These are phyloP conservation scores for Meteorus sp. DNA, from an alignment of 1,140 invertebrate species.

Conservation along the genomic window DNA sequence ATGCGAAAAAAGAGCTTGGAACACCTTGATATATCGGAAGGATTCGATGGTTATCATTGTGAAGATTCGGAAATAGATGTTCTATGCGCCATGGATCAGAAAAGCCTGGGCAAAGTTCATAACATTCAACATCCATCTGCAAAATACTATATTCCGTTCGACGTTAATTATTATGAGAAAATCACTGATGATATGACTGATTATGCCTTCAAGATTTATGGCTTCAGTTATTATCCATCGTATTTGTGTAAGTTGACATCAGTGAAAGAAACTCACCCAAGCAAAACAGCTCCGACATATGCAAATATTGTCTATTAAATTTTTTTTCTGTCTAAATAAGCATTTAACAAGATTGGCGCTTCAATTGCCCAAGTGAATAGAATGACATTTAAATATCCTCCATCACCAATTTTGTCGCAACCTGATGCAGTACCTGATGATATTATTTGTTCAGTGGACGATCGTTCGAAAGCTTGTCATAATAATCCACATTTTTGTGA, in stretches of 20 bases:
- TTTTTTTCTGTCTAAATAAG: constrained; percentile 17
- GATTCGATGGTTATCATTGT: constrained; percentile 33
- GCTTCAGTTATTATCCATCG: constrained; percentile 36
- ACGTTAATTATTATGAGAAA: constrained; percentile 31
- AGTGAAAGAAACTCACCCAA: too few relatives aligned
- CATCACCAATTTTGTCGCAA: constrained; percentile 43
- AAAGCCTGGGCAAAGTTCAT: constrained; percentile 5
- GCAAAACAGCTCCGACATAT: too few relatives aligned
- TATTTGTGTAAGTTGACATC: constrained; percentile 42
- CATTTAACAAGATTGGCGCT: constrained; percentile 5
- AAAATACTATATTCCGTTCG: constrained; percentile 36
- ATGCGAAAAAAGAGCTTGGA: not conserved
- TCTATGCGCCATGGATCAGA: constrained; percentile 38
- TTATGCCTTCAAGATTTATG: constrained; percentile 38
- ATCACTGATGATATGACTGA: constrained; percentile 42
- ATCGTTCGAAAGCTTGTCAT: constrained; percentile 31
- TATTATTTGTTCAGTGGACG: constrained; percentile 34
- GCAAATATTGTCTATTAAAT: not conserved
- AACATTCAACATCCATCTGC: not conserved
- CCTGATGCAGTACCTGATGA: constrained; percentile 32
- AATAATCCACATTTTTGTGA: constrained; percentile 39
- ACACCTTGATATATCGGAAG: constrained; percentile 17
- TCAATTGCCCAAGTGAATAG: constrained; percentile 38
- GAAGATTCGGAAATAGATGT: constrained; percentile 24
- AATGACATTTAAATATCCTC: constrained; percentile 45